Evolutionary conservation across 2,797 vertebrate genomes (phyloP), one percentile per base, ranked within the genome.

Genomic region (Jordanella pulchra): DNA sequence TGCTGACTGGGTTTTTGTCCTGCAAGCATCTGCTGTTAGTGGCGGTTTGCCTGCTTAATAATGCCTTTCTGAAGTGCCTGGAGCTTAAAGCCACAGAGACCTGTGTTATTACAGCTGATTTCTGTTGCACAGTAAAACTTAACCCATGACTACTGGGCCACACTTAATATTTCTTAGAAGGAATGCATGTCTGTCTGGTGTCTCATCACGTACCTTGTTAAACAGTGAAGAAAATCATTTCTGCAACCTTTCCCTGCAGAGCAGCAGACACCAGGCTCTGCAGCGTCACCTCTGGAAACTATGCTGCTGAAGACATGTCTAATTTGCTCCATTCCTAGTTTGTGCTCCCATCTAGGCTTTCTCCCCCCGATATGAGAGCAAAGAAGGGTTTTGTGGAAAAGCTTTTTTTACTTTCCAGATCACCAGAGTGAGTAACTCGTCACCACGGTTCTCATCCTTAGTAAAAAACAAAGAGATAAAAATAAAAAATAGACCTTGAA

Each of bases 61-160:
- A 87, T 69, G 82, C 87, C 87, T 91, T 89, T 86, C 81, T 86
- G 58, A 91, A 91, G 90, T 89, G 92, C 89, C 89, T 89, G 86
- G 65, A 89, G 87, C 82, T 85, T 44, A 68, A 68, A 85, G 87
- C 82, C 83, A 82, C 87, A 67, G 80, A 82, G 84, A 83, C 75
- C 79, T 65, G 86, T 87, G 85, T 82, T 72, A 80, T 85, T 86
- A 87, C 77, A 83, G 65, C 81, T 69, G 77, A 77, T 72, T 68
- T 76, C 78, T 70, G 27, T 80, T 75, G 81, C 79, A 70, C 76
- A 65, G 72, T 77, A 18, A 76, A 79, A 70, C 18, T 47, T 44
- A 65, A 84, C 79, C 75, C 50, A 30, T 75, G 81, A 85, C 83
- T 86, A 69, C 80, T 80, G 78, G 61, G 65, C 73, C 55, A 23